Conservation (phyloP, 2,113 vertebrate genomes). For the Cyrtonyx montezumae region DNA sequence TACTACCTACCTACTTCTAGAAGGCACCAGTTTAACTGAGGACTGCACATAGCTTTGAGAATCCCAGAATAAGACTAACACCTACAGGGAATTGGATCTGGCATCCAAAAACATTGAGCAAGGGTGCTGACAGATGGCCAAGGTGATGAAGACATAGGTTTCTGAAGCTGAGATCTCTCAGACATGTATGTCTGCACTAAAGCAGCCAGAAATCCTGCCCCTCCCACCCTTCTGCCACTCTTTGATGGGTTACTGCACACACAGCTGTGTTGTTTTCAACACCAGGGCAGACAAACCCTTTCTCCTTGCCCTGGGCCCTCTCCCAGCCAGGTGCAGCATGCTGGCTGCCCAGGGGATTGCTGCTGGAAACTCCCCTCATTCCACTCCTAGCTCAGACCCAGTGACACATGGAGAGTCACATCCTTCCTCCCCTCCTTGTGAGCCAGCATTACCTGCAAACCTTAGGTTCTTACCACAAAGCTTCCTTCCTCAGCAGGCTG, state of each 20-base stretch:
- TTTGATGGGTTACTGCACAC: rapidly evolving
- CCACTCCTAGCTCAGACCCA: neutral
- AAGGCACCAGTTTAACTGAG: neutral
- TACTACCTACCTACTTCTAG: neutral
- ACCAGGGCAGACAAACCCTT: neutral
- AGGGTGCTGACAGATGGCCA: neutral
- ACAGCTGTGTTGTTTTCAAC: neutral
- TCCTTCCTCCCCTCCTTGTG: neutral
- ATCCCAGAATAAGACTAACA: neutral
- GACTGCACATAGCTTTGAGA: neutral
- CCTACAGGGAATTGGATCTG: neutral
- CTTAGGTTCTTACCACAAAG: rapidly evolving
- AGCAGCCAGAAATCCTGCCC: neutral
- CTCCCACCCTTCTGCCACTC: neutral
- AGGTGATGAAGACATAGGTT: rapidly evolving
- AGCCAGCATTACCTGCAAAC: neutral
- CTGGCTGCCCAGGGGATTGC: neutral
- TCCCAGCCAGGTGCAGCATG: neutral
- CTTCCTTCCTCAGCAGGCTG: neutral
- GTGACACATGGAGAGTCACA: neutral
- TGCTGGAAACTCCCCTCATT: neutral
- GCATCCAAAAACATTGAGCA: neutral
- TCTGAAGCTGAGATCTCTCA: neutral
- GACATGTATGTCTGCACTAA: neutral
- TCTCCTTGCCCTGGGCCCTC: neutral